A percentile compares a stretch with the other conserved stretches of the same genome.
phyloP scores from a whole-genome alignment of 2,888 invertebrate genomes.

The Amblyjoppa fuscipennis region DNA sequence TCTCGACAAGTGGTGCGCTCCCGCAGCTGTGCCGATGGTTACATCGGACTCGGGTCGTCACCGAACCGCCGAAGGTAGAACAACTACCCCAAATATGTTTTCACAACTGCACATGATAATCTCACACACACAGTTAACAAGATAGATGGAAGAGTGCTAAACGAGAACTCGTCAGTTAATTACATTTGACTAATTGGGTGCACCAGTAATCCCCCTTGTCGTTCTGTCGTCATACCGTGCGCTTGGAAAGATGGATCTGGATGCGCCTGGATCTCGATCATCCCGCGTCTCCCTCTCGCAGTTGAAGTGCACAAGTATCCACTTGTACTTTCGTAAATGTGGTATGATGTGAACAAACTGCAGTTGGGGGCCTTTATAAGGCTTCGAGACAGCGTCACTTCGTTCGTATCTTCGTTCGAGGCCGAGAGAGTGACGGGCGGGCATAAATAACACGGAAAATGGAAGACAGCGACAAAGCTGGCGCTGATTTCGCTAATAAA shows the following conservation, averaged over 20 bases:
- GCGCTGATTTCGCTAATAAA: constrained; percentile 81
- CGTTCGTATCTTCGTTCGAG: constrained; percentile 38
- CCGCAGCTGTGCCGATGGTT: no score
- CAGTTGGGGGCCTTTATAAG: constrained; percentile 10
- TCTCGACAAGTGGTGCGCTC: no score
- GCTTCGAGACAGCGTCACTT: constrained; percentile 58
- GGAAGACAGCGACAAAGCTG: constrained; percentile 80
- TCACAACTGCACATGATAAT: background rate
- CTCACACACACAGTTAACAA: background rate
- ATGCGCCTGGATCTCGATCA: constrained; percentile 43
- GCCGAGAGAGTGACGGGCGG: constrained; percentile 71
- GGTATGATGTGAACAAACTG: constrained; percentile 20
- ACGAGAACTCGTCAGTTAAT: constrained; percentile 20
- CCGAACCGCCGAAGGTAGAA: background rate
- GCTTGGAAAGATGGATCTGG: constrained; percentile 22
- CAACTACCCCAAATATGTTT: background rate
- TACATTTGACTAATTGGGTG: constrained; percentile 42
- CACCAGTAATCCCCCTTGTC: constrained; percentile 11
- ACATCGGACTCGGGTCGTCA: background rate
- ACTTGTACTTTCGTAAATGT: background rate
- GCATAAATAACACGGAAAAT: constrained; percentile 80
- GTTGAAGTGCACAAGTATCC: background rate
- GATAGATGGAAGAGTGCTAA: background rate
- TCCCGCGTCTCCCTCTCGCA: constrained; percentile 6
- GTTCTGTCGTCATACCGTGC: constrained; percentile 31